A percentile compares a stretch with the other conserved stretches of the same genome.
These are phyloP conservation scores for Arremon brunneinucha DNA, from an alignment of 2,797 vertebrate species.

Conservation along the genomic window DNA sequence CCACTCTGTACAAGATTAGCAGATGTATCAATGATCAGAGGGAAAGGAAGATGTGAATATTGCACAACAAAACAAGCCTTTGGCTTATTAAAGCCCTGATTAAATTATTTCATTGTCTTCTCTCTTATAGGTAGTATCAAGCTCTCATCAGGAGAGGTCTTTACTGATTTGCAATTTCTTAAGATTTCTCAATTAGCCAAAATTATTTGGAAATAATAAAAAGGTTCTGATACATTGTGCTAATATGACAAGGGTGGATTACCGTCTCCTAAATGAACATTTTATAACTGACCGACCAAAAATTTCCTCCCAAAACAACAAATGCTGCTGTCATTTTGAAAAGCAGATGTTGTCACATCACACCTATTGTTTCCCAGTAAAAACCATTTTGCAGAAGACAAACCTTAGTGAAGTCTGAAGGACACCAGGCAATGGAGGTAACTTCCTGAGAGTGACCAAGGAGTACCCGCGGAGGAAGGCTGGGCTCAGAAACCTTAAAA, in stretches of 20 bases:
- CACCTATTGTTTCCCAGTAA: not conserved
- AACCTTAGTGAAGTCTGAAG: constrained; percentile 96
- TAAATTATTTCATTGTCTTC: not conserved
- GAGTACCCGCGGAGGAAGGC: constrained; percentile 82
- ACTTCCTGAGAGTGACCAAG: constrained; percentile 93
- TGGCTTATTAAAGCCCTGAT: not conserved
- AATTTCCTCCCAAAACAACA: not conserved
- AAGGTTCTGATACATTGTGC: not conserved
- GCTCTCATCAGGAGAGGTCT: not conserved
- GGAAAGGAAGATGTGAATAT: not conserved
- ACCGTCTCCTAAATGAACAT: not conserved
- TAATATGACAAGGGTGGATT: not conserved
- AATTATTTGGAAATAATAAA: not conserved
- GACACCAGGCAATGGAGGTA: constrained; percentile 94
- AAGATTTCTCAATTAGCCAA: not conserved
- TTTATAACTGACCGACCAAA: not conserved
- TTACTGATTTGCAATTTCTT: not conserved
- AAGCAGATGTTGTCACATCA: not conserved
- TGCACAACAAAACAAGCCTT: not conserved
- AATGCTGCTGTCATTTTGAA: not conserved
- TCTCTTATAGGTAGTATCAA: not conserved
- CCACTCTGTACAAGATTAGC: not conserved
- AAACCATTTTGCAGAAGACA: not conserved
- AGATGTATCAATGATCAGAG: not conserved
- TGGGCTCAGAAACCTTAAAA: constrained; percentile 86